Conservation (phyloP, 2,113 vertebrate genomes). For the Tretioscincus oriximinensis region DNA sequence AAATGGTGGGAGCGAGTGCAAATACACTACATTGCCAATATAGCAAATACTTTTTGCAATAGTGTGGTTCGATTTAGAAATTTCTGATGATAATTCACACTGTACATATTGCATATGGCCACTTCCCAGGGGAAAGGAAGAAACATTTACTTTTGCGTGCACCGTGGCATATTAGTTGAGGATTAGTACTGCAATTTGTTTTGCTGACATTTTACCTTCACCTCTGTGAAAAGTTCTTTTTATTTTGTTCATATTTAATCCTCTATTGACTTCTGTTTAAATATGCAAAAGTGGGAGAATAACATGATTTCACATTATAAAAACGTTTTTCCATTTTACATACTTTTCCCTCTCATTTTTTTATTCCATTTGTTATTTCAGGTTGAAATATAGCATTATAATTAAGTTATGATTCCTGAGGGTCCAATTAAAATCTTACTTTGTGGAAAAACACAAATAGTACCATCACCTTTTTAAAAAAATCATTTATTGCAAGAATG, state of each 20-base stretch:
- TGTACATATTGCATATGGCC: not conserved
- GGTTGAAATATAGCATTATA: conserved; percentile 24
- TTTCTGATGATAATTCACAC: not conserved
- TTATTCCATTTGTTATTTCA: not conserved
- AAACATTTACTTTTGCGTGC: not conserved
- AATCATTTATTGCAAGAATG: conserved; percentile 32
- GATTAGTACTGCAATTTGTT: no score
- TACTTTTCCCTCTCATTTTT: conserved; percentile 1
- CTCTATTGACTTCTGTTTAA: not conserved
- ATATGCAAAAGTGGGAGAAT: not conserved
- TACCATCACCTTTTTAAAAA: conserved; percentile 8
- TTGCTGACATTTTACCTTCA: not conserved
- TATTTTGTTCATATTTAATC: not conserved
- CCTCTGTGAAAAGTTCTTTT: not conserved
- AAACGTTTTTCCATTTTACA: not conserved
- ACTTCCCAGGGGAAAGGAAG: not conserved
- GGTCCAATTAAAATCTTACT: conserved; percentile 33
- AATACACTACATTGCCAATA: not conserved
- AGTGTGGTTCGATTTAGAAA: not conserved
- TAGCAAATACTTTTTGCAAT: no score
- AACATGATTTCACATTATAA: not conserved
- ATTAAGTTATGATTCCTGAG: conserved; percentile 26
- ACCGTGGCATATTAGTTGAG: no score
- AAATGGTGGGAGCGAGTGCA: not conserved
- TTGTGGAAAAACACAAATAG: conserved; percentile 18